These are phyloP conservation scores for Coptodon bakossiorum DNA, from an alignment of 2,113 vertebrate species.

Conservation along the genomic window DNA sequence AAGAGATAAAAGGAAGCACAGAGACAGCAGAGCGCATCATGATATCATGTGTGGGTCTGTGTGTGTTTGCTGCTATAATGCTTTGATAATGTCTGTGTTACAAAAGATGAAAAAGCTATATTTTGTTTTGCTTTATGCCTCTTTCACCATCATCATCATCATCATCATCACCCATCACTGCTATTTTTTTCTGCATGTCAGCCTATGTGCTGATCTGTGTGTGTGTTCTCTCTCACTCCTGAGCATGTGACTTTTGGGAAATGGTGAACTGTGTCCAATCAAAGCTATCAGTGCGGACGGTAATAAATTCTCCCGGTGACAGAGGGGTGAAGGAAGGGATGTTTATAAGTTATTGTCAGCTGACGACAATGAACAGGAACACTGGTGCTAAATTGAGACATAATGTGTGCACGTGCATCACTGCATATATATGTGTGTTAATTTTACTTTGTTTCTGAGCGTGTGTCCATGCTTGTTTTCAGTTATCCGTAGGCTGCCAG, in stretches of 20 bases:
- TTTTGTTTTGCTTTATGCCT: neutral
- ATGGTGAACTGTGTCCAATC: slow-evolving; percentile 10
- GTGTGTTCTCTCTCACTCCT: neutral
- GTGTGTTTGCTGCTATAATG: neutral
- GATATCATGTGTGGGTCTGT: neutral
- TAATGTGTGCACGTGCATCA: neutral
- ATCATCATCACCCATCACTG: neutral
- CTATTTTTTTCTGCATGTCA: neutral
- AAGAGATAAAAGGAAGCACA: neutral
- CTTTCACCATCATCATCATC: neutral
- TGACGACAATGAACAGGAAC: slow-evolving; percentile 15
- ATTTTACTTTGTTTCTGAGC: neutral
- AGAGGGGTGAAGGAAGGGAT: slow-evolving; percentile 23
- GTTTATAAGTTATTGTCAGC: slow-evolving; percentile 35
- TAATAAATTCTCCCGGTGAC: slow-evolving; percentile 29
- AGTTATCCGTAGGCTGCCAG: neutral
- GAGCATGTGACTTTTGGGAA: slow-evolving; percentile 13
- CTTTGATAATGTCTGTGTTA: neutral
- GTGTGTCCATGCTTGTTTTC: neutral
- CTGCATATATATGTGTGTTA: neutral
- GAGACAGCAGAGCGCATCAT: neutral
- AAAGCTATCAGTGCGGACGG: slow-evolving; percentile 11
- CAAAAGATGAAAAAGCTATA: neutral
- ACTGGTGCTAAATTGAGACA: slow-evolving; percentile 27
- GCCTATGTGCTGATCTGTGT: neutral